Percentiles rank a stretch among this genome's conserved stretches.
These are phyloP conservation scores for Hestina assimilis DNA, from an alignment of 1,140 invertebrate genomes.

Conservation along the genomic window DNA sequence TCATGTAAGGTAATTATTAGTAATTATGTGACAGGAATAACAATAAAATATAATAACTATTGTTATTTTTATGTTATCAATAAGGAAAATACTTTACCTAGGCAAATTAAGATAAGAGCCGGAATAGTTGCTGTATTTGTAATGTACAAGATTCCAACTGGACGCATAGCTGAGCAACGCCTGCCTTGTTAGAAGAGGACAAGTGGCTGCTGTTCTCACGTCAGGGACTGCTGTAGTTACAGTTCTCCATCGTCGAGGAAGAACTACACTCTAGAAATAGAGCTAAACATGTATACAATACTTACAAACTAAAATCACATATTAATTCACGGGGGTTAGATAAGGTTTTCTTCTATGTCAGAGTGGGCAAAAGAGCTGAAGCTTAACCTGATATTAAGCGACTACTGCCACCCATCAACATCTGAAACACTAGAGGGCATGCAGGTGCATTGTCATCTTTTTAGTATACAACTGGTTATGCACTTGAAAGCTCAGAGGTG, in stretches of 20 bases:
- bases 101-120: conserved; percentile 91
- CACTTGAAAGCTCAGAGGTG: no score
- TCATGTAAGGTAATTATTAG: no score
- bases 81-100: conserved; percentile 79
- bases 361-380: no score
- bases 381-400: no score
- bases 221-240: conserved; percentile 84
- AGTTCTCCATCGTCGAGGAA: conserved; percentile 88
- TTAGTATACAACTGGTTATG: no score
- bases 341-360: no score
- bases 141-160: conserved; percentile 92
- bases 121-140: conserved; percentile 92
- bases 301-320: neutral
- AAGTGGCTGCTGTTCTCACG: conserved; percentile 71
- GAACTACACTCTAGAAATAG: conserved; percentile 84
- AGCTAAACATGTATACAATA: neutral
- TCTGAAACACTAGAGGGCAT: no score
- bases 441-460: no score
- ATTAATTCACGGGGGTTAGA: no score
- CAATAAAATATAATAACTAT: no score
- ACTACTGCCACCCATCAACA: no score
- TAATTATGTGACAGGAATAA: neutral
- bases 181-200: conserved; percentile 89
- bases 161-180: conserved; percentile 92
- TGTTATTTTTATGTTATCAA: conserved; percentile 1